Conservation (phyloP, 2,888 invertebrate genomes). For the Watsonalla binaria region DNA sequence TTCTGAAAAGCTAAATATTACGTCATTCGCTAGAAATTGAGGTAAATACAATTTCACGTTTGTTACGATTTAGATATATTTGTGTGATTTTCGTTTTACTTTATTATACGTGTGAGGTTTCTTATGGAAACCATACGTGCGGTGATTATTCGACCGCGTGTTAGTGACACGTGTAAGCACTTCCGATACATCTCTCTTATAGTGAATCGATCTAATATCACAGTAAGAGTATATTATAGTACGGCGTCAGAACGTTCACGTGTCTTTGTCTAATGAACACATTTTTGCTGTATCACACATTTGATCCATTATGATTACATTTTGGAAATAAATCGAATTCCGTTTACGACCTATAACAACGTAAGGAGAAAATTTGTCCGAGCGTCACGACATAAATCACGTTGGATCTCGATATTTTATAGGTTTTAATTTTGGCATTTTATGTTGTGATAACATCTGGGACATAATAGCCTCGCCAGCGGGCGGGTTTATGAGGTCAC, state of each 20-base stretch:
- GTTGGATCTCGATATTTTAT: conserved; percentile 59
- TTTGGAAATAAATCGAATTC: conserved; percentile 3
- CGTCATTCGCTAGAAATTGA: too few relatives aligned
- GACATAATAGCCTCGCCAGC: conserved; percentile 48
- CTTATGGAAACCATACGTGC: too few relatives aligned
- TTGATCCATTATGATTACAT: conserved; percentile 2
- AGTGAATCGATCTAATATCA: too few relatives aligned
- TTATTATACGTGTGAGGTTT: too few relatives aligned
- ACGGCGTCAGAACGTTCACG: background rate
- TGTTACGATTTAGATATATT: too few relatives aligned
- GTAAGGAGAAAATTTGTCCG: conserved; percentile 43
- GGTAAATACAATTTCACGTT: too few relatives aligned
- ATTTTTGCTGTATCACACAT: conserved; percentile 1
- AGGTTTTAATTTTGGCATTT: conserved; percentile 68
- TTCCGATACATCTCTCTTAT: too few relatives aligned
- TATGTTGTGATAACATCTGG: conserved; percentile 71
- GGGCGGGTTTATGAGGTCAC: conserved; percentile 48
- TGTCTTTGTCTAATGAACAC: background rate
- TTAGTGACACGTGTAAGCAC: too few relatives aligned
- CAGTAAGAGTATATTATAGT: too few relatives aligned
- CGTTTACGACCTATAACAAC: conserved; percentile 48
- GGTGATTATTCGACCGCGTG: too few relatives aligned
- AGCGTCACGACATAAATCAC: conserved; percentile 56
- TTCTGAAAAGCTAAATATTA: too few relatives aligned
- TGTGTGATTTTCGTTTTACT: too few relatives aligned